These are phyloP conservation scores for Solenodon paradoxus DNA, from an alignment of 2,113 vertebrate species.

Conservation along the genomic window DNA sequence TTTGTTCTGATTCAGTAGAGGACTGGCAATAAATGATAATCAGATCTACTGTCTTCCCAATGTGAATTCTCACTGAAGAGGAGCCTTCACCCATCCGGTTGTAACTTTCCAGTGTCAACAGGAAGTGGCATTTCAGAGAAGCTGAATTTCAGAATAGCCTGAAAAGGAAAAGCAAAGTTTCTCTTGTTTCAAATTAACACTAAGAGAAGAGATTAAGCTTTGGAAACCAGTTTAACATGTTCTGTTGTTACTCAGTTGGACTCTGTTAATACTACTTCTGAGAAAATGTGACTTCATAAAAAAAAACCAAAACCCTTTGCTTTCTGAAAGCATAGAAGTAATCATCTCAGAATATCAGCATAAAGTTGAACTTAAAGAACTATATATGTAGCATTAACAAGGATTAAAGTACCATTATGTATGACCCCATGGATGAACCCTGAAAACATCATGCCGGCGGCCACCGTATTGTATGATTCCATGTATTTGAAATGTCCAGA, in stretches of 20 bases:
- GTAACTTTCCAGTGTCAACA: conserved; percentile 2
- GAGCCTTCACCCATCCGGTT: background rate
- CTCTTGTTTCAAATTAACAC: conserved; percentile 34
- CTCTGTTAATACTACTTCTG: background rate
- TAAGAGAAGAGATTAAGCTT: background rate
- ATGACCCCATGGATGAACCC: too few species aligned
- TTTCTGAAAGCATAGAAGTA: background rate
- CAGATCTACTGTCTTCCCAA: background rate
- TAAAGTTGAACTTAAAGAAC: background rate
- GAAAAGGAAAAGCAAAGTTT: conserved; percentile 29
- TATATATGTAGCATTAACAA: too few species aligned
- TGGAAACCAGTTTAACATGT: conserved; percentile 60
- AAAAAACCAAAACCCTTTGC: conserved; percentile 9
- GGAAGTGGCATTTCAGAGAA: background rate
- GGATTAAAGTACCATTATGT: too few species aligned
- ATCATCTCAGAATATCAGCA: background rate
- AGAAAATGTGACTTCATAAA: conserved; percentile 31
- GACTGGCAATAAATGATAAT: background rate
- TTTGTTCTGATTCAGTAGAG: conserved; percentile 8
- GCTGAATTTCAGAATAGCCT: conserved; percentile 35
- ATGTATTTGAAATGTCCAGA: too few species aligned
- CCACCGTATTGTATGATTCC: too few species aligned
- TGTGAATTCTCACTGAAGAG: background rate
- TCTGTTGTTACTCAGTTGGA: background rate
- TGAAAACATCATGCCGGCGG: too few species aligned